A percentile compares a stretch with the other conserved stretches of the same genome.
Conservation (phyloP, 64 coral and sea anemone genomes). For the Porites lutea region DNA sequence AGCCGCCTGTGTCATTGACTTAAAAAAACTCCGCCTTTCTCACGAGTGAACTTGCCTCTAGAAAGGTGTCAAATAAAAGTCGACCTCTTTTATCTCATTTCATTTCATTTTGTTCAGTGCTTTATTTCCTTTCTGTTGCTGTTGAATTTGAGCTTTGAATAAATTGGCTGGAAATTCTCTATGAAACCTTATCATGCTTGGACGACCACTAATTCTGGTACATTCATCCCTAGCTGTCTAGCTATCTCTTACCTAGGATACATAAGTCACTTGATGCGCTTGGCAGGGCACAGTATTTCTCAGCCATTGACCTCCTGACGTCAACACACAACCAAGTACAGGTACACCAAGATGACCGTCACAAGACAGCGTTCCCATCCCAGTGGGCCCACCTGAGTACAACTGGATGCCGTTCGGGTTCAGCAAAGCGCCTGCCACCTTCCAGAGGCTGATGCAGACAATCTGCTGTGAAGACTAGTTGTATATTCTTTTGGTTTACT, state of each 20-base stretch:
- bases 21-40: too few species aligned
- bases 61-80: too few species aligned
- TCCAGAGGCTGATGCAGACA: slow-evolving; percentile 32
- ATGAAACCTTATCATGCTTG: too few species aligned
- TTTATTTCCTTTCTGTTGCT: too few species aligned
- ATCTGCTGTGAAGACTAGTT: not conserved
- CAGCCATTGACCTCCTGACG: slow-evolving; percentile 37
- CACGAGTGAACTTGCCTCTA: too few species aligned
- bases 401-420: slow-evolving; percentile 43
- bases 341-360: not conserved
- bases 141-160: too few species aligned
- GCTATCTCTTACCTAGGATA: slow-evolving; percentile 33
- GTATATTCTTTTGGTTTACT: slow-evolving; percentile 27
- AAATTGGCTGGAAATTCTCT: too few species aligned
- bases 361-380: slow-evolving; percentile 61
- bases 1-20: too few species aligned
- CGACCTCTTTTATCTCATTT: too few species aligned
- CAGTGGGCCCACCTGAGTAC: slow-evolving; percentile 57
- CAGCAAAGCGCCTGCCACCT: slow-evolving; percentile 29
- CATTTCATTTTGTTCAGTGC: too few species aligned
- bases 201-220: too few species aligned
- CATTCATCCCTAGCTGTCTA: too few species aligned
- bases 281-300: not conserved
- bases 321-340: slow-evolving; percentile 58
- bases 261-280: slow-evolving; percentile 31